Evolutionary conservation across 2,888 invertebrate species (phyloP).

Genomic region (Holacanthella duospinosa): DNA sequence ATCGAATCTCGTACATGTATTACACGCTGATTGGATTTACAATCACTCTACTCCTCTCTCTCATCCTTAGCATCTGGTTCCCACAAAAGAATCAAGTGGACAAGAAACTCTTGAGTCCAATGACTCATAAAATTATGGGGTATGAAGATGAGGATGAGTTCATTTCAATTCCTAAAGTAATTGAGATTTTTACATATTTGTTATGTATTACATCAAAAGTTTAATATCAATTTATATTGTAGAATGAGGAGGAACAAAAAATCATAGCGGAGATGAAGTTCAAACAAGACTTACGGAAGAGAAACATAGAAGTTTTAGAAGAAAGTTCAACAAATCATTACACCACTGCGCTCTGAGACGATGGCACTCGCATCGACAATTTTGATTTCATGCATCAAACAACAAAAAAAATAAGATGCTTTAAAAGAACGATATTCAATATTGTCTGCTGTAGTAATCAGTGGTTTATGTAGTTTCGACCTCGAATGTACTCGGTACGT

Average conservation of each 20-base stretch:
- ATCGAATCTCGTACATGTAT: conserved; percentile 46
- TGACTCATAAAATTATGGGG: conserved; percentile 14
- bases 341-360: too few relatives aligned
- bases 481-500: too few relatives aligned
- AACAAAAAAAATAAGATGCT: too few relatives aligned
- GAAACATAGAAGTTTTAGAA: background rate
- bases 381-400: too few relatives aligned
- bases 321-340: too few relatives aligned
- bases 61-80: conserved; percentile 25
- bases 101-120: conserved; percentile 27
- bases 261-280: background rate
- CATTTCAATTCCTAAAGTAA: background rate
- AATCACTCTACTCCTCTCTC: conserved; percentile 30
- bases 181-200: background rate
- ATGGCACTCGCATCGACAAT: too few relatives aligned
- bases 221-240: background rate
- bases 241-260: too few relatives aligned
- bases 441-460: too few relatives aligned
- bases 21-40: conserved; percentile 43
- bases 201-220: too few relatives aligned
- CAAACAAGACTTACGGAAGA: background rate
- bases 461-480: too few relatives aligned
- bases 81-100: conserved; percentile 28
- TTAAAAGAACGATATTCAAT: too few relatives aligned
- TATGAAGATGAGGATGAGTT: background rate